Evolutionary conservation across 2,797 vertebrate genomes (phyloP), one percentile per base, ranked within the genome.

Genomic region (Leucoraja ocellata): DNA sequence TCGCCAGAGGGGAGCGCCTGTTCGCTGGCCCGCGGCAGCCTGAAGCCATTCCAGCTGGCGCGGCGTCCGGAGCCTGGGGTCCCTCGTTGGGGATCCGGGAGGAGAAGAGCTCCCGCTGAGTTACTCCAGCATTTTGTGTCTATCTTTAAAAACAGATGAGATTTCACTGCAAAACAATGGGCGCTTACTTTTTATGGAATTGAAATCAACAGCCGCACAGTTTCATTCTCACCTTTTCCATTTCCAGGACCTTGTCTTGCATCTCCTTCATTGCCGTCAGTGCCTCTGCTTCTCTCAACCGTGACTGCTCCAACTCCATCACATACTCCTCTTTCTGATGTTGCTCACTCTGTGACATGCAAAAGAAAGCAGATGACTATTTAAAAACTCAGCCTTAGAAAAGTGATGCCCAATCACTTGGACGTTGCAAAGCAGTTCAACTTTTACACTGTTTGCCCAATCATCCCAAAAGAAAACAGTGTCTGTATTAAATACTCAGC

Each of bases 161-260:
- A 74, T 74, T 6, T 6, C 71, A 74, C 23, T 16, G 32, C 14
- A 14, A 61, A 1, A 18, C 28, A 18, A 63, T 32, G 28, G 18
- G 1, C n/a, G 21, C 54, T n/a, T 65, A 14, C n/a, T 0, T 11
- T 23, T 8, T 88, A n/a, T 2, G 1, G 11, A 88, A 63, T n/a
- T 36, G 28, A 32, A 88, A 0, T n/a, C 84, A 21, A 2, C 32
- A 63, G 63, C 58, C 39, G 16, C 18, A 74, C n/a, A 36, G 5
- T 23, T 1, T 2, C 5, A 14, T 18, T 10, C 93, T 77, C 86
- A 99, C 98, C 98, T 99, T 99, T 95, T 99, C 98, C 96, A 99
- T 96, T 94, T 99, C 98, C 0, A 99, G 96, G 93, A 99, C 98
- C 94, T 99, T 99, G 94, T 99, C 98, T 93, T 99, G 98, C 98